phyloP scores from a whole-genome alignment of 2,113 vertebrate genomes.

The Leucosticte australis region DNA sequence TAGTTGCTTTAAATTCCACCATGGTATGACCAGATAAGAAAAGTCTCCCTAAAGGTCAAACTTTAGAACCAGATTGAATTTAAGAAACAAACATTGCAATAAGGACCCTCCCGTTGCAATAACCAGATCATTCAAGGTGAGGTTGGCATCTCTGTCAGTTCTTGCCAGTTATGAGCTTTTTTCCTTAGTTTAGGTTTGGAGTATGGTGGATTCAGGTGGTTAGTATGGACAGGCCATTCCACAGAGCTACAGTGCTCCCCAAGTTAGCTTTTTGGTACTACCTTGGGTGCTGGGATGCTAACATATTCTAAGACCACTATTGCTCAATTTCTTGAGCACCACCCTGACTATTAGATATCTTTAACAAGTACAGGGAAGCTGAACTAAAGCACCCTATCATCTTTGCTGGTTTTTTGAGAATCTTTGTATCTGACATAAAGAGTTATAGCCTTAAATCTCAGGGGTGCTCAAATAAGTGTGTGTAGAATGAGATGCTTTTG shows the following conservation, averaged over 20 bases:
- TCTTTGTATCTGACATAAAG: not conserved
- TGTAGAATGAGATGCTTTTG: not conserved
- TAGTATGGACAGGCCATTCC: not conserved
- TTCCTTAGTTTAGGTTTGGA: not conserved
- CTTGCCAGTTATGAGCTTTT: not conserved
- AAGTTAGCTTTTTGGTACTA: not conserved
- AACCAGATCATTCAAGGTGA: not conserved
- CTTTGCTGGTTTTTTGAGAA: not conserved
- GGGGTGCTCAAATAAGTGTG: not conserved
- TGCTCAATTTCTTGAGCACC: not conserved
- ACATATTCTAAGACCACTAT: not conserved
- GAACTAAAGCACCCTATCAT: not conserved
- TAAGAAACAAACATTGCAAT: not conserved
- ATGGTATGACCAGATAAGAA: not conserved
- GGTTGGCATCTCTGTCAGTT: not conserved
- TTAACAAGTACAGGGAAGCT: not conserved
- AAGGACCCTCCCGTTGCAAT: not conserved
- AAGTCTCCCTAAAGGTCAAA: not conserved
- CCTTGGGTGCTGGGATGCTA: not conserved
- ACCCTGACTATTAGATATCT: not conserved
- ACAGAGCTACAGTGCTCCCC: not conserved
- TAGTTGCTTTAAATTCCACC: not conserved
- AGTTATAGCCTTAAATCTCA: not conserved
- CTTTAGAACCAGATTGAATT: not conserved
- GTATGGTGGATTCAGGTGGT: not conserved